Conservation (phyloP, 2,797 vertebrate genomes). For the Podargus strigoides region DNA sequence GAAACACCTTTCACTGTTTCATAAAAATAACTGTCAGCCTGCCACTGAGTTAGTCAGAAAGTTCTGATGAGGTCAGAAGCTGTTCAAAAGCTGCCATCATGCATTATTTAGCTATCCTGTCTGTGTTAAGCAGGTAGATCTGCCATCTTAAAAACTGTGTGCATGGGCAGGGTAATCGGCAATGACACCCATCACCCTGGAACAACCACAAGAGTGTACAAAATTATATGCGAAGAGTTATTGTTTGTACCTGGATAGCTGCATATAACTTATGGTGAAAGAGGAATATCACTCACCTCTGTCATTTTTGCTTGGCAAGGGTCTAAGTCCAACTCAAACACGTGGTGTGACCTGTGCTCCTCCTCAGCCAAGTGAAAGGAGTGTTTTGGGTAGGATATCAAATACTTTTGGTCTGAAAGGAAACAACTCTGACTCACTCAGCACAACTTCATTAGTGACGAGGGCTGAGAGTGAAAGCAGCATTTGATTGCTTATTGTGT, state of each 20-base stretch:
- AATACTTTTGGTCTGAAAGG: background rate
- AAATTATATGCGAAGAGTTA: background rate
- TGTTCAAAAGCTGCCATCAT: background rate
- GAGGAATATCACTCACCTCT: background rate
- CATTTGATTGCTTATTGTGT: constrained; percentile 42
- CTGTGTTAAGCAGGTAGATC: background rate
- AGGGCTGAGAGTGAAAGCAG: background rate
- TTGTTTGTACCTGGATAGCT: background rate
- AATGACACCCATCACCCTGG: background rate
- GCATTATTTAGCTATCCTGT: background rate
- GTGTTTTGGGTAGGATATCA: background rate
- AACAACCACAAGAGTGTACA: background rate
- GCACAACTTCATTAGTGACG: background rate
- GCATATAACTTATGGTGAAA: background rate
- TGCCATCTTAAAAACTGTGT: background rate
- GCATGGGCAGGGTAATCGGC: background rate
- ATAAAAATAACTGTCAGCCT: background rate
- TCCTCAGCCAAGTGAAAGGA: background rate
- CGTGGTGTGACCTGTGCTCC: background rate
- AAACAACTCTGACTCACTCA: background rate
- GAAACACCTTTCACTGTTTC: constrained; percentile 4
- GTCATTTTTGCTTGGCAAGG: background rate
- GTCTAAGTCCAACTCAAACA: background rate
- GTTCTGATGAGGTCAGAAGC: background rate
- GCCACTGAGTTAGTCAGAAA: background rate